Base-by-base conservation (phyloP, 2,113 vertebrate species). In the Hiodon alosoides region DNA sequence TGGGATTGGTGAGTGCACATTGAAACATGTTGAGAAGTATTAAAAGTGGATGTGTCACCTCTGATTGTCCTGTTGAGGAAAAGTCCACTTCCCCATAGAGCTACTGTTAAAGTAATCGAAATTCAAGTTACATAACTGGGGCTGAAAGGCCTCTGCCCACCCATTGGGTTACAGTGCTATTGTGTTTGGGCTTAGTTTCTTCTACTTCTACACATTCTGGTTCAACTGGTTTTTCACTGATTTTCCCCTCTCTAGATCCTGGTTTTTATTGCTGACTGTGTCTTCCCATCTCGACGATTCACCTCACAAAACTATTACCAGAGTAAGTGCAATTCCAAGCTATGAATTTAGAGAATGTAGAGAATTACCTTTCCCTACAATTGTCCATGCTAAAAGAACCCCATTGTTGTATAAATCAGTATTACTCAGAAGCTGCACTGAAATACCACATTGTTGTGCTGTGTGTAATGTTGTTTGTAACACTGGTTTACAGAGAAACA, bases 231-330 rank as follows among this genome's bases (percentile, higher is more conserved):
- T 31, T 31, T 31, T 31, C 31, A 2, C 31, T 31, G 31, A 31
- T 31, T 31, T 31, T 31, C 31, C 31, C 53, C 47, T 47, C 53
- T 84, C 8, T 85, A 99, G 97, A 55, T 93, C 0, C 89, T 98
- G 89, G 95, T 98, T 79, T 98, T 98, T 87, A 85, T 99, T 8
- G 96, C 96, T 10, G 96, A 98, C 84, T 98, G 89, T 64, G 87
- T 95, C 74, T 97, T 95, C 75, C 95, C 96, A 17, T 96, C 95
- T 31, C 79, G 89, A 0, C 79, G 90, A 2, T 90, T 91, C 71
- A 84, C 87, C 51, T 85, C 89, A 0, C 61, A 83, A 5, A 83
- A 88, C 46, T 89, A 91, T 76, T 85, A 91, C 81, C 88, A 89
- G 80, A 92, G 91, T 92, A 73, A 90, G 91, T 87, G 77, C 7